Percentiles rank a stretch among this genome's conserved stretches.
Evolutionary conservation across 2,113 vertebrate species (phyloP).

Genomic region (Mormyrus lacerda): DNA sequence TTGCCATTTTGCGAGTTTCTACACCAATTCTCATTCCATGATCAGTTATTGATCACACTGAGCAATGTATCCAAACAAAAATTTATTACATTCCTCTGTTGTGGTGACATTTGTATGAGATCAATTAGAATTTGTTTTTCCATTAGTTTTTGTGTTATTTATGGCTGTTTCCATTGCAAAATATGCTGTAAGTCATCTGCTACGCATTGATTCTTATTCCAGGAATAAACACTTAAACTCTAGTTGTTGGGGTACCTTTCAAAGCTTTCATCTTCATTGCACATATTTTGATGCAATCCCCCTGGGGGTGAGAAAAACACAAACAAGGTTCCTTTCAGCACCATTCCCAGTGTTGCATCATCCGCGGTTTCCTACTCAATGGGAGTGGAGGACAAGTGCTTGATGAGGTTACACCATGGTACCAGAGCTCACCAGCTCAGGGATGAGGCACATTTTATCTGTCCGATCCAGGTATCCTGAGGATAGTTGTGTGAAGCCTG

Average conservation of each 20-base stretch:
- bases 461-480: not conserved
- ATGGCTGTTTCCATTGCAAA: not conserved
- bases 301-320: not conserved
- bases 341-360: not conserved
- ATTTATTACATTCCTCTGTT: not conserved
- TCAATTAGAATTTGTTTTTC: not conserved
- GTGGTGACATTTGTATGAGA: not conserved
- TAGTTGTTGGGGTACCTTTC: not conserved
- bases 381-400: not conserved
- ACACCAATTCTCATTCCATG: not conserved
- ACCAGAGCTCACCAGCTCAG: not conserved
- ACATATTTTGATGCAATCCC: not conserved
- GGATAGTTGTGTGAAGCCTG: not conserved
- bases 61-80: not conserved
- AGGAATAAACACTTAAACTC: not conserved
- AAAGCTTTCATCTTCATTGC: slow-evolving; percentile 13
- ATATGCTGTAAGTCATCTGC: not conserved
- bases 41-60: not conserved
- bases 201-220: not conserved
- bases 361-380: not conserved
- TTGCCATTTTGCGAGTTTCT: not conserved
- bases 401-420: not conserved
- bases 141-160: not conserved
- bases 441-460: not conserved
- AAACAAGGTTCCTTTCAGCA: not conserved